Evolutionary conservation across 2,113 vertebrate genomes (phyloP), one percentile per base, ranked within the genome.

Genomic region (Bucco capensis): DNA sequence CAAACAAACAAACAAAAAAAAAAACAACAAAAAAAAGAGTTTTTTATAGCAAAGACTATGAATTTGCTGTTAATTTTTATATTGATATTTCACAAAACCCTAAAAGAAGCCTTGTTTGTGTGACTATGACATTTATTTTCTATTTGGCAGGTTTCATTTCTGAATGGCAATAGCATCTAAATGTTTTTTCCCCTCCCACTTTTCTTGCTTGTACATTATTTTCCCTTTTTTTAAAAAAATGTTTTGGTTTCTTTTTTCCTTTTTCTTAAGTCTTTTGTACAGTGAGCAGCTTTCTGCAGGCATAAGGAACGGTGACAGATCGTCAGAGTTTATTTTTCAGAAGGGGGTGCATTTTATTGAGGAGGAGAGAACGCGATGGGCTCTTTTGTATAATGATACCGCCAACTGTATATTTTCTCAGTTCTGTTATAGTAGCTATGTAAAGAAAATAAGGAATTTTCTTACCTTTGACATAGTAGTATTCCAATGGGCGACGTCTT

Each of bases 21-120:
- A 82, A 58, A 81, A 31, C 40, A 38, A 57, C 35, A 46, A 56
- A 49, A 78, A 86, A 79, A 85, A 90, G 90, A 96, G 89, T 97
- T 98, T 97, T 98, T 98, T 97, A 96, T 97, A 97, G 96, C 94
- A 92, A 97, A 96, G 95, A 91, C 49, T 86, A 93, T 93, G 94
- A 93, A 97, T 96, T 97, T 97, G 93, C 93, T 96, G 93, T 97
- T 97, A 94, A 96, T 97, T 97, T 98, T 98, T 97, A 91, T 97
- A 97, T 95, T 40, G 73, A 90, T 96, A 94, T 96, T 97, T 97
- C 95, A 86, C 60, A 25, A 92, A 88, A 86, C 90, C 94, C 90
- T 88, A 58, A 69, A n/a, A 58, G 79, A 96, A 96, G 89, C 96
- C 86, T 98, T 93, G 87, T 96, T 97, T 96, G 86, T 96, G 94